A percentile compares a stretch with the other conserved stretches of the same genome.
These are phyloP conservation scores for Archilochus colubris DNA, from an alignment of 2,113 vertebrate species.

Conservation along the genomic window DNA sequence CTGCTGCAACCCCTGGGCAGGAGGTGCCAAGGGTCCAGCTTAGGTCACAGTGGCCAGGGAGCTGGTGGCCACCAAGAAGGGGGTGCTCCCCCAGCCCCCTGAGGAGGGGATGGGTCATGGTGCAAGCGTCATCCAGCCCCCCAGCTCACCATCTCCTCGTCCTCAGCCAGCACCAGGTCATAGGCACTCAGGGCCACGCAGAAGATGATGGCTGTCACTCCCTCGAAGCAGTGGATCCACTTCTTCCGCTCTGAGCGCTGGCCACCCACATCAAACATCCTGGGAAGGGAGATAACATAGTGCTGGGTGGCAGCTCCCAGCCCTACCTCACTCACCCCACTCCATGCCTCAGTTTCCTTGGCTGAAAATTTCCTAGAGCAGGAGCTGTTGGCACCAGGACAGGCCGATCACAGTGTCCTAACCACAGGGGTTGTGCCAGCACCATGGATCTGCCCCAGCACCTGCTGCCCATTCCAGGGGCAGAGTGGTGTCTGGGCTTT, in stretches of 20 bases:
- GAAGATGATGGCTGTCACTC: conserved; percentile 98
- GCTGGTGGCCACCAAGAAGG: not conserved
- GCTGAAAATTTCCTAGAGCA: not conserved
- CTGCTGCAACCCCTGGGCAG: not conserved
- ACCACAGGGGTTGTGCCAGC: not conserved
- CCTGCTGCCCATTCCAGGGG: not conserved
- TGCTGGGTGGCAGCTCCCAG: accelerated
- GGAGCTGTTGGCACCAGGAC: not conserved
- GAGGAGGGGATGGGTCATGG: accelerated
- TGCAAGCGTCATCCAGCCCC: accelerated
- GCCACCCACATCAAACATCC: conserved; percentile 98
- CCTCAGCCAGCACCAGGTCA: conserved; percentile 96
- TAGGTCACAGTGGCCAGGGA: not conserved
- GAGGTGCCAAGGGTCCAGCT: not conserved
- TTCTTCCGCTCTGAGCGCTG: conserved; percentile 98
- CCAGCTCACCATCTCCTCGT: conserved; percentile 95
- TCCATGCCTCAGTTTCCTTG: not conserved
- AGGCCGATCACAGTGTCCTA: accelerated
- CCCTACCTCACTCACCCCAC: accelerated
- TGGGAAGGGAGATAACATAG: not conserved
- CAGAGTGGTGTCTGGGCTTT: not conserved
- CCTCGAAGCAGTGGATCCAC: conserved; percentile 99
- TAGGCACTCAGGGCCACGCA: conserved; percentile 97
- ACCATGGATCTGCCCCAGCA: accelerated
- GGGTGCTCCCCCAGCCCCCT: accelerated